Evolutionary conservation across 2,888 invertebrate species (phyloP), one percentile per base, ranked within the genome.

Genomic region (Spilosoma lubricipeda): DNA sequence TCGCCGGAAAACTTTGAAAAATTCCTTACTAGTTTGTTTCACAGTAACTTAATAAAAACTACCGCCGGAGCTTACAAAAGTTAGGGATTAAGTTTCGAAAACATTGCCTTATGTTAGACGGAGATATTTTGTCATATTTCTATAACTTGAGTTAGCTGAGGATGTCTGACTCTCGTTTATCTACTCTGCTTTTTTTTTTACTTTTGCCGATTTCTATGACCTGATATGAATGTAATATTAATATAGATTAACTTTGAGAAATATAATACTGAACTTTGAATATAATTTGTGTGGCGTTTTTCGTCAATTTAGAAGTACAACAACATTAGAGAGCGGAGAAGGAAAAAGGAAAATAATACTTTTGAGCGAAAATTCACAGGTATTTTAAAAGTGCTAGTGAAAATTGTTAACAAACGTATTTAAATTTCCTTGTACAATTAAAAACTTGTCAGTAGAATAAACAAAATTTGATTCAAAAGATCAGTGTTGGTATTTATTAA

Each of bases 1-100:
- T 86, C 87, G 86, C 83, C 80, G 76, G 87, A 82, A 93, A 93
- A 63, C 92, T 93, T 93, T 88, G 93, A 93, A 94, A 93, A 94
- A 94, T 92, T 93, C 90, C 89, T 85, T 76, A 86, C 91, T 90
- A 92, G 93, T 93, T 93, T 93, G 92, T 93, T 92, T 93, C 91
- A 92, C 88, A 87, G 92, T 94, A 94, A 94, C 93, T 93, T 92
- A 90, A 92, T 93, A 92, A 90, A 92, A 92, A 93, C 91, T 91
- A 87, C 83, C 83, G 82, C 79, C 83, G 80, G 81, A 86, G 85
- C 87, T 79, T 83, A 70, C 73, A 74, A 81, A 89, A 92, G 90
- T 92, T 91, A 86, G 83, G 90, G 88, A 92, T 93, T 90, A 93
- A 92, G 87, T 93, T 93, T 85, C 75, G 85, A 86, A 90, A 91